phyloP scores from a whole-genome alignment of 2,888 invertebrate species.

The Tinea semifulvella region DNA sequence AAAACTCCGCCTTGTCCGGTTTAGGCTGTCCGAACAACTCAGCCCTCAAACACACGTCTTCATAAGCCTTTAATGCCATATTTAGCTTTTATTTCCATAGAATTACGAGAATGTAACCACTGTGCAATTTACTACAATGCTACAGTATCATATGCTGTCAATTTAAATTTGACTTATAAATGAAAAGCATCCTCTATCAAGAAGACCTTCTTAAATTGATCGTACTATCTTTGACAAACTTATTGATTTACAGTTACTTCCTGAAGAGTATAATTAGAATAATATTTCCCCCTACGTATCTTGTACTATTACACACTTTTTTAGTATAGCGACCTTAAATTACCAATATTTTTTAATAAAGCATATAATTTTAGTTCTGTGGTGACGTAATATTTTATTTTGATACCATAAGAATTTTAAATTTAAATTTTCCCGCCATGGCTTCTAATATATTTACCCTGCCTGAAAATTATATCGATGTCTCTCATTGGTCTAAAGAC shows the following conservation, averaged over 20 bases:
- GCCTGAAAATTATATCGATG: too few species aligned
- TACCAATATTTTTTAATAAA: too few species aligned
- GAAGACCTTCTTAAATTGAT: not conserved
- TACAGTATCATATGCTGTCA: too few species aligned
- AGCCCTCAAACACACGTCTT: constrained; percentile 81
- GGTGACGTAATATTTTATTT: too few species aligned
- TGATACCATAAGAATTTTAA: too few species aligned
- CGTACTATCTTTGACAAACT: constrained; percentile 16
- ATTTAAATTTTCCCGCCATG: too few species aligned
- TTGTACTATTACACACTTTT: too few species aligned
- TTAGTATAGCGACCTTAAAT: too few species aligned
- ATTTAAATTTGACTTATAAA: not conserved
- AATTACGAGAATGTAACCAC: not conserved
- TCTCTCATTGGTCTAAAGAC: not conserved
- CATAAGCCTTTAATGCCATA: constrained; percentile 74
- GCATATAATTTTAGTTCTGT: too few species aligned
- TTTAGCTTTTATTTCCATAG: constrained; percentile 17
- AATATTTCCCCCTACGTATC: too few species aligned
- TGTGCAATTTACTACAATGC: too few species aligned
- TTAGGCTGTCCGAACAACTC: constrained; percentile 77
- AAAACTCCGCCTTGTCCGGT: constrained; percentile 73
- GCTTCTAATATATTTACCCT: too few species aligned
- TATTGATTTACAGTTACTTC: constrained; percentile 19
- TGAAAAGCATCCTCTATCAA: not conserved
- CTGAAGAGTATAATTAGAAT: not conserved